Conservation (phyloP, 2,113 vertebrate species). For the Helogale parvula region DNA sequence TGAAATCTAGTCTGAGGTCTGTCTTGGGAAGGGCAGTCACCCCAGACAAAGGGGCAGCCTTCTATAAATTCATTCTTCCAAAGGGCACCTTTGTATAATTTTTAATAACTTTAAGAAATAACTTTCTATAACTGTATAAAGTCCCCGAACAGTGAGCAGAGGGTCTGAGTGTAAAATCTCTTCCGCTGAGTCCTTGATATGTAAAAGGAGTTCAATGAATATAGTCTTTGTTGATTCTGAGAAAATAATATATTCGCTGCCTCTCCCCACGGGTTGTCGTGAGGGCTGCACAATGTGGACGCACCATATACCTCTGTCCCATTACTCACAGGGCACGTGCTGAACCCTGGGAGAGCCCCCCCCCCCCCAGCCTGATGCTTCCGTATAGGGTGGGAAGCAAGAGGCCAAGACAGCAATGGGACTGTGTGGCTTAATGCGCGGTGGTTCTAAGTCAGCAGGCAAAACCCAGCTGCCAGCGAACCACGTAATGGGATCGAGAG, state of each 20-base stretch:
- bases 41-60: neutral
- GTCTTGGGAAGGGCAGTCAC: neutral
- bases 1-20: neutral
- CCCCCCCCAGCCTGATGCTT: neutral
- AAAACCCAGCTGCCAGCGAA: neutral
- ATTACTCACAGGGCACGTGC: fast-evolving
- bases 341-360: neutral
- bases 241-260: neutral
- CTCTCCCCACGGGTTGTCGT: neutral
- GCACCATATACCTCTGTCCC: fast-evolving
- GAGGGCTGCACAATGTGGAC: neutral
- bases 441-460: neutral
- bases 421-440: fast-evolving
- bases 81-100: neutral
- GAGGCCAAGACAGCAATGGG: neutral
- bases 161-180: neutral
- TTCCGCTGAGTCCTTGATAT: neutral
- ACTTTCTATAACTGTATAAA: neutral
- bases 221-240: neutral
- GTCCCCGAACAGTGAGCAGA: neutral
- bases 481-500: neutral
- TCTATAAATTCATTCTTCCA: neutral
- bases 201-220: neutral
- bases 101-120: no score
- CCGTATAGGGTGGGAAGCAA: neutral